Evolutionary conservation across 2,797 vertebrate genomes (phyloP).

Genomic region (Oreochromis grahami): DNA sequence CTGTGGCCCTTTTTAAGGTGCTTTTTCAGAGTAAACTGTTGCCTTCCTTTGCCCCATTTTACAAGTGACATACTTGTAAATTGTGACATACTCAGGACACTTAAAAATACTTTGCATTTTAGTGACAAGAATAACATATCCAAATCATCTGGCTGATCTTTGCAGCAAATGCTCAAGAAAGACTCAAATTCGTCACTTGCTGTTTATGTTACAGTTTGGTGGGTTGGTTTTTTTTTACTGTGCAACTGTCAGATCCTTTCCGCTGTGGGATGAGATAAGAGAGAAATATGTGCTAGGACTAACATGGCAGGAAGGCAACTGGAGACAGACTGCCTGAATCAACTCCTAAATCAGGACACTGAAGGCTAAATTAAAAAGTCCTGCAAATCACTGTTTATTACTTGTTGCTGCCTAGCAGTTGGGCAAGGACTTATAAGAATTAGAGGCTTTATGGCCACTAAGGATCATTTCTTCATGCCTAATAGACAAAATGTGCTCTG

Average conservation of each 20-base stretch:
- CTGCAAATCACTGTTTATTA: background rate
- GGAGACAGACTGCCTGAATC: background rate
- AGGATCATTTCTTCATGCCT: background rate
- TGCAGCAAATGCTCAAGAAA: background rate
- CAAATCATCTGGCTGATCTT: conserved; percentile 3
- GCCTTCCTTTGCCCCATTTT: conserved; percentile 25
- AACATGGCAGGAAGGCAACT: background rate
- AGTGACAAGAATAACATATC: background rate
- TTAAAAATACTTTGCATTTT: background rate
- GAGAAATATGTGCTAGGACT: conserved; percentile 7
- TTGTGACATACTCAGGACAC: background rate
- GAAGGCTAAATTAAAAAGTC: background rate
- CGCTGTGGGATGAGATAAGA: conserved; percentile 33
- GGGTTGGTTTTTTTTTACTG: background rate
- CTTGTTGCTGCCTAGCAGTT: background rate
- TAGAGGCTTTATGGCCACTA: background rate
- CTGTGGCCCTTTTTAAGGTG: background rate
- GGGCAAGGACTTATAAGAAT: background rate
- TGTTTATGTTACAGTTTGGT: conserved; percentile 16
- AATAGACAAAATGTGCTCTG: conserved; percentile 9
- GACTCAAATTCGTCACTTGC: conserved; percentile 14
- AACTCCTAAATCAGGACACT: background rate
- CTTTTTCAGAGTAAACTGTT: conserved; percentile 20
- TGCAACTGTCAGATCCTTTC: conserved; percentile 21
- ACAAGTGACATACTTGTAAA: background rate